phyloP scores from a whole-genome alignment of 2,113 vertebrate species.

The Forbesichthys papilliferus region DNA sequence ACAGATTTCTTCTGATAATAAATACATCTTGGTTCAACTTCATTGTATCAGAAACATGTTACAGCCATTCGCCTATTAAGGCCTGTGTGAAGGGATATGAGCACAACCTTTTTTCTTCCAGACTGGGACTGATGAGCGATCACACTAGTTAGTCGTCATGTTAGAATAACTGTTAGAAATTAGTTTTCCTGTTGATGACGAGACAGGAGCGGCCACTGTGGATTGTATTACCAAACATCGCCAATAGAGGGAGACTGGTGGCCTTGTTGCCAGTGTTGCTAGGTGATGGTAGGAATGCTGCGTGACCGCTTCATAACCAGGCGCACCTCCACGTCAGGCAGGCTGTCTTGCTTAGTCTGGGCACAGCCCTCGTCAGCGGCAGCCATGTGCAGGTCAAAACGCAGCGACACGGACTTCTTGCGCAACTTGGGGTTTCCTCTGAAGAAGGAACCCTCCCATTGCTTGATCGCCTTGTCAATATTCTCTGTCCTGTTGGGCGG shows the following conservation, averaged over 20 bases:
- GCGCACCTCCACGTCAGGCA: constrained; percentile 92
- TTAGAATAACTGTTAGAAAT: background rate
- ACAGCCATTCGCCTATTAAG: background rate
- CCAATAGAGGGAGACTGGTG: background rate
- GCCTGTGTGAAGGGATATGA: too few relatives aligned
- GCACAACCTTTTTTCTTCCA: too few relatives aligned
- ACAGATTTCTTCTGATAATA: background rate
- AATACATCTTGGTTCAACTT: constrained; percentile 1
- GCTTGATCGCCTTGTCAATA: constrained; percentile 93
- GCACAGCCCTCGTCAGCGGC: constrained; percentile 86
- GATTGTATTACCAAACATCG: background rate
- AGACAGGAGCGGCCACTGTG: background rate
- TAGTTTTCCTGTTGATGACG: constrained; percentile 2
- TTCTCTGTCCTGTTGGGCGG: constrained; percentile 85
- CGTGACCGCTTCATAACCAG: constrained; percentile 94
- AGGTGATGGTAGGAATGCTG: constrained; percentile 90
- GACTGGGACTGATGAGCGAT: too few relatives aligned
- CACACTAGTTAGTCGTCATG: too few relatives aligned
- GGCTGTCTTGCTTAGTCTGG: constrained; percentile 80
- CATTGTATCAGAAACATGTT: background rate
- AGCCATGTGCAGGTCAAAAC: constrained; percentile 94
- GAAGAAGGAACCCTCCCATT: constrained; percentile 99
- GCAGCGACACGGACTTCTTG: constrained; percentile 95
- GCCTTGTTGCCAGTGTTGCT: constrained; percentile 39
- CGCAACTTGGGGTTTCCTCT: constrained; percentile 93